These are phyloP conservation scores for Arrhamphus sclerolepis DNA, from an alignment of 2,797 vertebrate genomes.

Conservation along the genomic window DNA sequence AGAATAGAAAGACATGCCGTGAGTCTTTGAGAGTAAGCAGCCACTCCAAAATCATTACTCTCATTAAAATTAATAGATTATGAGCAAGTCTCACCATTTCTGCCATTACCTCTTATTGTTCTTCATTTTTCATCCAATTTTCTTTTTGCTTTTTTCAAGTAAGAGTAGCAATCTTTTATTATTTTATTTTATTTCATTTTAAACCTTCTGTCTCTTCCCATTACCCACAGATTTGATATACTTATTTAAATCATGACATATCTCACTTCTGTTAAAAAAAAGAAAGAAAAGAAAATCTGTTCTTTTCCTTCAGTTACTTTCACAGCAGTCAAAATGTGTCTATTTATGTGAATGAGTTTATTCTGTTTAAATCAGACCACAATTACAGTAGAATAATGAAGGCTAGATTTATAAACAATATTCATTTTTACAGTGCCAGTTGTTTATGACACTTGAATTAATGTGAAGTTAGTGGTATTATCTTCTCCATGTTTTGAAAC, in stretches of 20 bases:
- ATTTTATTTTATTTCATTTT: too few species aligned
- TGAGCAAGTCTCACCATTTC: not conserved
- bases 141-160: not conserved
- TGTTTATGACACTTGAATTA: constrained; percentile 20
- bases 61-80: not conserved
- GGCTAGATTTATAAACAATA: too few species aligned
- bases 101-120: not conserved
- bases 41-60: constrained; percentile 5
- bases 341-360: too few species aligned
- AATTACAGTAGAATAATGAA: too few species aligned
- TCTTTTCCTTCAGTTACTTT: not conserved
- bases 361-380: not conserved
- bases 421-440: too few species aligned
- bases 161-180: not conserved
- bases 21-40: not conserved
- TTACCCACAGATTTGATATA: too few species aligned
- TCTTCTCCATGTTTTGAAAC: constrained; percentile 7
- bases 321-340: not conserved
- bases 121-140: not conserved
- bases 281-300: too few species aligned
- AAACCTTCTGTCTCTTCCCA: too few species aligned
- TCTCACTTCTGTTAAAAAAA: too few species aligned
- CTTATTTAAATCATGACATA: too few species aligned
- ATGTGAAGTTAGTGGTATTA: constrained; percentile 2
- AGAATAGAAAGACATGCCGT: not conserved